Evolutionary conservation across 2,797 vertebrate genomes (phyloP).

Genomic region (Myripristis jacobus): DNA sequence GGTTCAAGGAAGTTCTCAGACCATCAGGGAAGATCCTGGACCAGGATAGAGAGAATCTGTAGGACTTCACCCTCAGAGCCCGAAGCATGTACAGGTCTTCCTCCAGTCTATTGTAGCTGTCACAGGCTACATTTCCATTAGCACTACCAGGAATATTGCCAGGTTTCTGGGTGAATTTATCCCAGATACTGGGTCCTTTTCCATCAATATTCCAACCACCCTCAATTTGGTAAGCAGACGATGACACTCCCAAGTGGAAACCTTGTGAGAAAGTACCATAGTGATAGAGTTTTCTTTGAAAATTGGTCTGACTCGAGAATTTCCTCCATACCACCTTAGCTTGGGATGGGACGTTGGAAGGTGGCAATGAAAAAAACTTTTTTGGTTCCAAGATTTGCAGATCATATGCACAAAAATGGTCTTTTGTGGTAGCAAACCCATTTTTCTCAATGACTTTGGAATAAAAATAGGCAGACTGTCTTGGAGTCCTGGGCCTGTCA

Average conservation of each 20-base stretch:
- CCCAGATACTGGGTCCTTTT: conserved; percentile 94
- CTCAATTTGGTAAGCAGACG: conserved; percentile 94
- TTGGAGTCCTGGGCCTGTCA: conserved; percentile 87
- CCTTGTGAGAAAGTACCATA: conserved; percentile 87
- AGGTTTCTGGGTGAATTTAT: conserved; percentile 87
- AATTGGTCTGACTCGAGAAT: conserved; percentile 87
- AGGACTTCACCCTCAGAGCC: conserved; percentile 88
- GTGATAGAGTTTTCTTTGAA: conserved; percentile 88
- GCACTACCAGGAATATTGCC: conserved; percentile 78
- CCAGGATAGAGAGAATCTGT: conserved; percentile 95
- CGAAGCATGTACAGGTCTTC: conserved; percentile 91
- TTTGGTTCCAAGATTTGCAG: no score
- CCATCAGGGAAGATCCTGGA: conserved; percentile 93
- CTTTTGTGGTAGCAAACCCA: no score
- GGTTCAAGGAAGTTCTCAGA: conserved; percentile 83
- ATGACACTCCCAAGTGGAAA: conserved; percentile 92
- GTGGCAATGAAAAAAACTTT: conserved; percentile 23
- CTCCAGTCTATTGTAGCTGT: conserved; percentile 90
- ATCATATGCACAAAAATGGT: no score
- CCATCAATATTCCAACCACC: conserved; percentile 92
- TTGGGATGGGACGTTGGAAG: conserved; percentile 90
- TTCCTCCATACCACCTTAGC: conserved; percentile 90
- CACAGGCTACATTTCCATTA: conserved; percentile 89
- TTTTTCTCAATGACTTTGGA: no score
- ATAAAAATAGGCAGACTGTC: conserved; percentile 80